Conservation (phyloP, 2,888 invertebrate species). For the Meta bourneti region DNA sequence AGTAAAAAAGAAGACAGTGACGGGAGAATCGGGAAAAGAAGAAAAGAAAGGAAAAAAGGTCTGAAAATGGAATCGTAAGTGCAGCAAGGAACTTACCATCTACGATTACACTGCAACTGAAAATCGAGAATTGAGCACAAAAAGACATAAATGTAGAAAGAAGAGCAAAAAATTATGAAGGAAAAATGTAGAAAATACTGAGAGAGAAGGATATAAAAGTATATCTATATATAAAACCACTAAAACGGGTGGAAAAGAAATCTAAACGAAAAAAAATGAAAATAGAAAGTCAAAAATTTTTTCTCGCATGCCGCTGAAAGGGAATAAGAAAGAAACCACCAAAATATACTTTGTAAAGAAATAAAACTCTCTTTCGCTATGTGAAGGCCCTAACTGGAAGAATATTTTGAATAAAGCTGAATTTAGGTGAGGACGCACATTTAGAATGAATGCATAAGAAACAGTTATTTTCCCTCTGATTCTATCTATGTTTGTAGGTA, state of each 20-base stretch:
- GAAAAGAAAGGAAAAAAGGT: constrained; percentile 5
- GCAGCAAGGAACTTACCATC: constrained; percentile 47
- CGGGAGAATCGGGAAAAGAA: constrained; percentile 30
- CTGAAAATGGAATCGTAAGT: constrained; percentile 60
- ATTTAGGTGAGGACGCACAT: constrained; percentile 44
- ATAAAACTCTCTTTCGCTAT: constrained; percentile 10
- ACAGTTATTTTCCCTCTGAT: neutral
- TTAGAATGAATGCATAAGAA: constrained; percentile 50
- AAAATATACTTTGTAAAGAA: constrained; percentile 50
- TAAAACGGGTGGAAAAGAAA: constrained; percentile 4
- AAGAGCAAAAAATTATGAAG: constrained; percentile 30
- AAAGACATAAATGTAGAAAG: constrained; percentile 47
- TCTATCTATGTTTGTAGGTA: neutral
- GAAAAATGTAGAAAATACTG: constrained; percentile 34
- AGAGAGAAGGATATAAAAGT: constrained; percentile 24
- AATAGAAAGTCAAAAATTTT: constrained; percentile 30
- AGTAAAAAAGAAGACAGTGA: constrained; percentile 24
- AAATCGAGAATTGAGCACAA: constrained; percentile 55
- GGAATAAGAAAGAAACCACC: constrained; percentile 53
- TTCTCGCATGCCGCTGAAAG: constrained; percentile 1
- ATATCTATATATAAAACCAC: constrained; percentile 55
- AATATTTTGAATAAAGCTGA: constrained; percentile 63
- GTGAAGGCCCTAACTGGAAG: constrained; percentile 31
- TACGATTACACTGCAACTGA: constrained; percentile 60
- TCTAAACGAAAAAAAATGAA: constrained; percentile 6